Conservation (phyloP, 1,140 invertebrate species). For the Drosophila takahashii region DNA sequence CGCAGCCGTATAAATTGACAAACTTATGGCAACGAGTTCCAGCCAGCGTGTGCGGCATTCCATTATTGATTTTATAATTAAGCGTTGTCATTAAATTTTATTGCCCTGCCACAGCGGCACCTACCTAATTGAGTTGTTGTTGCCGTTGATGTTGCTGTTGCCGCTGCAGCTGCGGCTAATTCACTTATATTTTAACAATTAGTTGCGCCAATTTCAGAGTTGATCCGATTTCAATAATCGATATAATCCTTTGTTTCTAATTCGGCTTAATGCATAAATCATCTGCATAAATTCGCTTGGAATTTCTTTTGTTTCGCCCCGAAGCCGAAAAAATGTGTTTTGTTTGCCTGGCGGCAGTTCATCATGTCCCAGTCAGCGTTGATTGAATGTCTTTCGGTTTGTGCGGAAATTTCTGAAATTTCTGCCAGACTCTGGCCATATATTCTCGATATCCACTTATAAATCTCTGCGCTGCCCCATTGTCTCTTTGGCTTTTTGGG, state of each 20-base stretch:
- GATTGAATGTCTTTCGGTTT: slow-evolving; percentile 65
- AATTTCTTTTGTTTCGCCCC: slow-evolving; percentile 70
- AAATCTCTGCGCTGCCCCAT: slow-evolving; percentile 60
- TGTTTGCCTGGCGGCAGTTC: slow-evolving; percentile 64
- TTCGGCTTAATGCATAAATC: slow-evolving; percentile 66
- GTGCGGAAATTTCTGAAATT: slow-evolving; percentile 65
- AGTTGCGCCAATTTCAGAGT: slow-evolving; percentile 7
- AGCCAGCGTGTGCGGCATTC: slow-evolving; percentile 72
- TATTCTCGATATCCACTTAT: slow-evolving; percentile 47
- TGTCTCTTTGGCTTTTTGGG: slow-evolving; percentile 32
- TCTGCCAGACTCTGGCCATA: slow-evolving; percentile 28
- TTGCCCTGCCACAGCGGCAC: slow-evolving; percentile 41
- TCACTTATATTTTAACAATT: slow-evolving; percentile 41
- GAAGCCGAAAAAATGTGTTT: slow-evolving; percentile 18
- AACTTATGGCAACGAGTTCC: slow-evolving; percentile 67
- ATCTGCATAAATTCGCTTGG: slow-evolving; percentile 79
- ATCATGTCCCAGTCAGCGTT: slow-evolving; percentile 62
- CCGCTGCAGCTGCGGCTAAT: slow-evolving; percentile 25
- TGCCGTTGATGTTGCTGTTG: slow-evolving; percentile 2
- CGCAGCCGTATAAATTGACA: slow-evolving; percentile 74
- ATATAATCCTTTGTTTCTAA: slow-evolving; percentile 40
- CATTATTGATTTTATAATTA: slow-evolving; percentile 84
- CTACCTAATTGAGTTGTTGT: slow-evolving; percentile 76
- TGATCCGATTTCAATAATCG: slow-evolving; percentile 3
- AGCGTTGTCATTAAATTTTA: slow-evolving; percentile 84